Evolutionary conservation across 1,140 invertebrate genomes (phyloP).

Genomic region (Drosophila nasuta): DNA sequence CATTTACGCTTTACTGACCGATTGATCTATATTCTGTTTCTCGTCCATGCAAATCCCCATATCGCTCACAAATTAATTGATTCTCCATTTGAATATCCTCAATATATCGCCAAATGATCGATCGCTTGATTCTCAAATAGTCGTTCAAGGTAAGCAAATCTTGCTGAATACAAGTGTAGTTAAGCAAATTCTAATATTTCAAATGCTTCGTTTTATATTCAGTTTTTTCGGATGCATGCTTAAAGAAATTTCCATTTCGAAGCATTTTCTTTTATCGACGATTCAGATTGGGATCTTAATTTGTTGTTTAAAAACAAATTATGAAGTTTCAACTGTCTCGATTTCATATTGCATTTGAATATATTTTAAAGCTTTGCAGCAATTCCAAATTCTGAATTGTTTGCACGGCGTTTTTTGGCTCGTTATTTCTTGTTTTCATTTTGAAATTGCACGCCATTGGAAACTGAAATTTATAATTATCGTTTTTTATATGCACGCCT

Average conservation of each 20-base stretch:
- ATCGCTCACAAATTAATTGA: conserved; percentile 31
- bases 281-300: neutral
- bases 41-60: conserved; percentile 61
- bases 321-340: conserved; percentile 15
- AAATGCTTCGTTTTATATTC: neutral
- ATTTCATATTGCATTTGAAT: neutral
- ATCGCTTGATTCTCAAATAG: conserved; percentile 40
- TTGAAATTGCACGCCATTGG: neutral
- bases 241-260: neutral
- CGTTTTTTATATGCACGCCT: conserved; percentile 12
- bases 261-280: neutral
- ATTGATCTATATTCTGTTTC: conserved; percentile 63
- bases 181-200: neutral
- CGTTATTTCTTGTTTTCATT: neutral
- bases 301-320: neutral
- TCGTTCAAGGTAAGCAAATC: conserved; percentile 76
- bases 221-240: neutral
- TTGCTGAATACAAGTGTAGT: conserved; percentile 3
- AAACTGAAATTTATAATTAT: neutral
- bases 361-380: neutral
- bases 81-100: conserved; percentile 16
- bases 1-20: conserved; percentile 59
- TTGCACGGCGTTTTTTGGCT: neutral
- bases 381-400: no score
- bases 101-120: conserved; percentile 33